Percentiles rank a stretch among this genome's conserved stretches.
Evolutionary conservation across 2,888 invertebrate species (phyloP).

Genomic region (Thera obeliscata): DNA sequence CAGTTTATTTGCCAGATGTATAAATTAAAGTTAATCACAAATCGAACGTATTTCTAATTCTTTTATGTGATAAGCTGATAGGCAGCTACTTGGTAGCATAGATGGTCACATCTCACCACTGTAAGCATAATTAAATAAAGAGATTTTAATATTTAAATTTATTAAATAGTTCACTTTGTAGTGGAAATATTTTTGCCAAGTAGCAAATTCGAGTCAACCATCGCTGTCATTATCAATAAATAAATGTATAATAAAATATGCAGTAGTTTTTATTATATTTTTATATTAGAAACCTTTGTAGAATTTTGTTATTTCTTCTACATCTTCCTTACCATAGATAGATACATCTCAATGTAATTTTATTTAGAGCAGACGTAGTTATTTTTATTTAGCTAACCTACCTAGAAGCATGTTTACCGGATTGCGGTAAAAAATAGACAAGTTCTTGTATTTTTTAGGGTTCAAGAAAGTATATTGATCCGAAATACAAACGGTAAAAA

Average conservation of each 20-base stretch:
- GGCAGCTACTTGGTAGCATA: conserved; percentile 78
- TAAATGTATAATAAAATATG: conserved; percentile 81
- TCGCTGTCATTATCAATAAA: conserved; percentile 85
- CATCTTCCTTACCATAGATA: not conserved
- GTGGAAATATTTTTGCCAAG: conserved; percentile 84
- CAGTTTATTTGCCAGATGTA: conserved; percentile 74
- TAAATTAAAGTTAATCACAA: conserved; percentile 72
- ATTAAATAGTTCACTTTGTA: conserved; percentile 78
- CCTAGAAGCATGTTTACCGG: not conserved
- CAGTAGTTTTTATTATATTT: conserved; percentile 54
- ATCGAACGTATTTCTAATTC: conserved; percentile 70
- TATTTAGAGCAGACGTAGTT: not conserved
- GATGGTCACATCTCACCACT: conserved; percentile 74
- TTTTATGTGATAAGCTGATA: conserved; percentile 70
- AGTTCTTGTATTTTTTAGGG: not conserved
- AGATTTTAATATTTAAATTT: conserved; percentile 81
- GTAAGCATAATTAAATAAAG: conserved; percentile 74
- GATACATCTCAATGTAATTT: not conserved
- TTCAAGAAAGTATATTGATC: not conserved
- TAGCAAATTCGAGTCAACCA: conserved; percentile 83
- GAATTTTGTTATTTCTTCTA: not conserved
- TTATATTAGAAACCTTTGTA: not conserved
- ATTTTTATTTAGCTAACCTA: not conserved
- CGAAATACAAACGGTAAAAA: conserved; percentile 19
- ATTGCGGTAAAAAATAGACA: not conserved